Evolutionary conservation across 2,888 invertebrate genomes (phyloP), one percentile per base, ranked within the genome.

Genomic region (Ochropleura plecta): DNA sequence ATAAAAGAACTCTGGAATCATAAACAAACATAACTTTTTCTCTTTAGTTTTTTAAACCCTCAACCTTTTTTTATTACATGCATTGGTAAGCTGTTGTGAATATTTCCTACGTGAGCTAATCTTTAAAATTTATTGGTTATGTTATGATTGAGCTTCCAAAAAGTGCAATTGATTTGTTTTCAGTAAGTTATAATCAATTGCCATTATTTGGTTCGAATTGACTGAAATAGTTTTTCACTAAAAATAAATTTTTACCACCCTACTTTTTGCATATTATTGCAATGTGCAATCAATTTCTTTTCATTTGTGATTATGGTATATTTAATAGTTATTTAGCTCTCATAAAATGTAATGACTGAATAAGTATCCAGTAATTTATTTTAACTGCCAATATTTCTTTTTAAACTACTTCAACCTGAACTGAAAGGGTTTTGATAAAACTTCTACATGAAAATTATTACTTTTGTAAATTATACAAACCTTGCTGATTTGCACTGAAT

Each of bases 41-140:
- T 18, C 7, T 59, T 51, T 30, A 59, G 51, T 53, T 64, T 16
- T 70, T 18, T 55, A 42, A 40, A 20, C 30, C n/a, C 14, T 30
- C 42, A 40, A 65, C 68, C 40, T 67, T 82, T 81, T 81, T 82
- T 57, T 73, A 18, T 57, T 49, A 42, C 20, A n/a, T n/a, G n/a
- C n/a, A n/a, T 51, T 12, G 16, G 10, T 20, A 40, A 66, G 40
- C 53, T 51, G 18, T 55, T 16, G 30, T 69, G 40, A 55, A 18
- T 51, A 57, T 65, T 67, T 68, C 68, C 48, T 76, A 70, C 79
- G 65, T 70, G 66, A 20, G n/a, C 40, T 53, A 12, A 30, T 63
- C 20, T 3, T 70, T 70, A 16, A 69, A 49, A 64, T 53, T 59
- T 44, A 57, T 67, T 63, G 44, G 14, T 59, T 49, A 80, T 68